These are phyloP conservation scores for Tetranychus piercei DNA, from an alignment of 2,888 invertebrate genomes.

Conservation along the genomic window DNA sequence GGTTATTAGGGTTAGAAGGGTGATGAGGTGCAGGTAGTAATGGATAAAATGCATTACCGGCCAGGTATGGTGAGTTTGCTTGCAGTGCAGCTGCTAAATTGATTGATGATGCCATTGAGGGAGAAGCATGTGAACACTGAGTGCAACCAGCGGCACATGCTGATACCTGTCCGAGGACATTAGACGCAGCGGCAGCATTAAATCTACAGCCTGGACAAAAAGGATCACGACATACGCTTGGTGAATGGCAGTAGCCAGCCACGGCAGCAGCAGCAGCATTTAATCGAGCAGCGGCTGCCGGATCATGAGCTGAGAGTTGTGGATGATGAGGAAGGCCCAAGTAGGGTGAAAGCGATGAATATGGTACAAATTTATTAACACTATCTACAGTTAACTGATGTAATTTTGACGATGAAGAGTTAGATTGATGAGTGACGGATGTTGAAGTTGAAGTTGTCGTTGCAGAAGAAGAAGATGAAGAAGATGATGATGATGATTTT, in stretches of 20 bases:
- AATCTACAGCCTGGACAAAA: neutral
- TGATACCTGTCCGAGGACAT: neutral
- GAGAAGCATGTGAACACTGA: neutral
- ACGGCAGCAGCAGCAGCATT: neutral
- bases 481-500: too few species aligned
- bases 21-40: neutral
- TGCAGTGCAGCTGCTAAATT: neutral
- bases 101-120: neutral
- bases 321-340: neutral
- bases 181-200: neutral
- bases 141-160: neutral
- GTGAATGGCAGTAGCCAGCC: neutral
- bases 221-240: neutral
- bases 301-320: neutral
- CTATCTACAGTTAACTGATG: neutral
- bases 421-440: neutral
- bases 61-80: neutral
- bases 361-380: neutral
- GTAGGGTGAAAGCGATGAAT: neutral
- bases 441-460: neutral
- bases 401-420: neutral
- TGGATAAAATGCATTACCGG: neutral
- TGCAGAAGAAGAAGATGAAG: neutral
- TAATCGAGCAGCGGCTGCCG: neutral
- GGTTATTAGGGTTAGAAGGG: neutral